Evolutionary conservation across 2,888 invertebrate species (phyloP), one percentile per base, ranked within the genome.

Genomic region (Aphidius colemani): DNA sequence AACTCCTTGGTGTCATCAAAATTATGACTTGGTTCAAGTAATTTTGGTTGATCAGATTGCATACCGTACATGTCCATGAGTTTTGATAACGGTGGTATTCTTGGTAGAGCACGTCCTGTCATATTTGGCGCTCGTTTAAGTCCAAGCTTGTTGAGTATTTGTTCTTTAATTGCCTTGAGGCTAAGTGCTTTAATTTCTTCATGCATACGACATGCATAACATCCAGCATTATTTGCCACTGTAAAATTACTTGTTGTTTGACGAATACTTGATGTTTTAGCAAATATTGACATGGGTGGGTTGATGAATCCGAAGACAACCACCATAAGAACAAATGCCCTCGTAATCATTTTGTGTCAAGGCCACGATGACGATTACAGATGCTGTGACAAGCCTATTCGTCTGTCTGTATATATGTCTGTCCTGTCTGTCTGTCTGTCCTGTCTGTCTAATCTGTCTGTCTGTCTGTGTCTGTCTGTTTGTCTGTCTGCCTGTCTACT

Each of bases 51-150:
- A 67, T 83, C 83, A n/a, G 80, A 79, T 69, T 83, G 84, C 81
- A 83, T 83, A 63, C 82, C 83, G 72, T 83, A 83, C 76, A 81
- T 78, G 73, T 84, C 83, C 75, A 85, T 77, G 65, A 85, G 77
- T 63, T 83, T 80, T 10, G 80, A 80, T 61, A 82, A 77, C 43
- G 84, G 83, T 44, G 87, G 87, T 57, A 88, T 85, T 66, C 84
- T 84, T 13, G 88, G 88, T 51, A 87, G 74, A 1, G 83, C 82
- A 51, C 86, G 80, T 13, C 87, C 87, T 7, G 88, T 88, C 71
- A 88, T 85, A 76, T 88, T 89, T 39, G 86, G 86, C 9, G 87
- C 86, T 67, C 85, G 84, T 64, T 82, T 82, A 70, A 88, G 79
- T 3, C 88, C 87, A 71, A 89, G 83, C 72, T 86, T 86, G 72